phyloP scores from a whole-genome alignment of 2,888 invertebrate genomes.

The Chrysolina americana region DNA sequence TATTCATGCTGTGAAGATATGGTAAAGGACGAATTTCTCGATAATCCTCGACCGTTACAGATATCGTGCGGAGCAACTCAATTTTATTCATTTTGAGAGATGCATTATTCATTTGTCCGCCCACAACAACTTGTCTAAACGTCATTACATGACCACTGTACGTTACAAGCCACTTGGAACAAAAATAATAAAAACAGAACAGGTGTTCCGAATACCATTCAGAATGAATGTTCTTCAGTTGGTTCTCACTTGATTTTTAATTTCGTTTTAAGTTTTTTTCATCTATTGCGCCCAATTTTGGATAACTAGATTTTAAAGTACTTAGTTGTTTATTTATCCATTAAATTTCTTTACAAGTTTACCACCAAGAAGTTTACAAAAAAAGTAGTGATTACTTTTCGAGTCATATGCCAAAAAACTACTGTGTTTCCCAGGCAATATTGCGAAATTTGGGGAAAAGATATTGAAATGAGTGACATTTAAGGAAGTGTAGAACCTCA shows the following conservation, averaged over 20 bases:
- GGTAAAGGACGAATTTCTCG: constrained; percentile 3
- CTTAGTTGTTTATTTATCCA: no score
- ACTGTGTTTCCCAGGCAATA: no score
- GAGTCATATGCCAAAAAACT: no score
- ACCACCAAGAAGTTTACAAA: no score
- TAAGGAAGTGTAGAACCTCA: no score
- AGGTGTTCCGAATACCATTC: constrained; percentile 30
- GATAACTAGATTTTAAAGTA: no score
- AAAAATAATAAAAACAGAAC: constrained; percentile 36
- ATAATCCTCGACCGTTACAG: constrained; percentile 7
- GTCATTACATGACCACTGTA: constrained; percentile 45
- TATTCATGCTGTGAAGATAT: not conserved
- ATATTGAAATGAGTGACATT: no score
- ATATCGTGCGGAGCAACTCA: constrained; percentile 35
- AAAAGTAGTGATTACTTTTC: no score
- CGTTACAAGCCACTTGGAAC: constrained; percentile 29
- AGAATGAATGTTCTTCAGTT: not conserved
- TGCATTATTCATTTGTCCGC: constrained; percentile 53
- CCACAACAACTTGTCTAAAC: constrained; percentile 44
- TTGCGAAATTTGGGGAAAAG: no score
- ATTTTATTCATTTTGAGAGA: constrained; percentile 52
- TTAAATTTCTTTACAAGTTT: no score
- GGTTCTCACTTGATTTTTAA: constrained; percentile 45
- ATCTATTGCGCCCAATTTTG: no score
- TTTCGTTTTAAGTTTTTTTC: constrained; percentile 6